A percentile compares a stretch with the other conserved stretches of the same genome.
Evolutionary conservation across 2,797 vertebrate genomes (phyloP).

Genomic region (Champsocephalus esox): DNA sequence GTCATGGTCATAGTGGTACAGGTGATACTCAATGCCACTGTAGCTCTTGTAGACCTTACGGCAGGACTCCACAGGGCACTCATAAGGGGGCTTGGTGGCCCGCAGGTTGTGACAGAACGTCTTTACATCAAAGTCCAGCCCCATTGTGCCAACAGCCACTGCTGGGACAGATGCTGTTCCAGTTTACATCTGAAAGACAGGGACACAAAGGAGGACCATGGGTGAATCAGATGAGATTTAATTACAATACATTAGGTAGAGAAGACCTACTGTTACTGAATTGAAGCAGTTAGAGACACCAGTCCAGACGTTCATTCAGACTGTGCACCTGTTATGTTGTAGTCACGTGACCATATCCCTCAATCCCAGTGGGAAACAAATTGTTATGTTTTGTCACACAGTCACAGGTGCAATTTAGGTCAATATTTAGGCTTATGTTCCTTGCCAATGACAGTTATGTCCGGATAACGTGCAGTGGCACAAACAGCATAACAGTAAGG

Average conservation of each 20-base stretch:
- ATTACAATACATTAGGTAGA: not conserved
- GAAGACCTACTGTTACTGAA: not conserved
- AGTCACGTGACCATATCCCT: slow-evolving; percentile 55
- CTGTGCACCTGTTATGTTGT: slow-evolving; percentile 59
- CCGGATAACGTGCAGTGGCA: not conserved
- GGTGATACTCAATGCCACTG: slow-evolving; percentile 98
- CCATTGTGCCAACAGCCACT: slow-evolving; percentile 88
- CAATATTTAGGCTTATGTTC: slow-evolving; percentile 18
- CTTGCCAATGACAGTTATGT: not conserved
- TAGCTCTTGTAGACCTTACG: slow-evolving; percentile 99
- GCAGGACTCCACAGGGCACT: slow-evolving; percentile 96
- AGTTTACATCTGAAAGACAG: slow-evolving; percentile 86
- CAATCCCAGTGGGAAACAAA: slow-evolving; percentile 42
- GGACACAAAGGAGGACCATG: slow-evolving; percentile 26
- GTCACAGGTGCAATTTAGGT: slow-evolving; percentile 55
- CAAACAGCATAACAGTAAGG: not conserved
- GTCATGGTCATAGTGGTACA: slow-evolving; percentile 98
- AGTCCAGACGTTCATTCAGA: slow-evolving; percentile 19
- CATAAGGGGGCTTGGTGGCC: slow-evolving; percentile 97
- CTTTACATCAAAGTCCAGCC: slow-evolving; percentile 98
- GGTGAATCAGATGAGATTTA: not conserved
- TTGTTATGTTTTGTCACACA: slow-evolving; percentile 13
- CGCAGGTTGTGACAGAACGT: slow-evolving; percentile 98
- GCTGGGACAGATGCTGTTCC: slow-evolving; percentile 66
- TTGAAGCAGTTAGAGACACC: slow-evolving; percentile 4